Base-by-base conservation (phyloP, 2,113 vertebrate genomes). In the Nyctibius bracteatus region DNA sequence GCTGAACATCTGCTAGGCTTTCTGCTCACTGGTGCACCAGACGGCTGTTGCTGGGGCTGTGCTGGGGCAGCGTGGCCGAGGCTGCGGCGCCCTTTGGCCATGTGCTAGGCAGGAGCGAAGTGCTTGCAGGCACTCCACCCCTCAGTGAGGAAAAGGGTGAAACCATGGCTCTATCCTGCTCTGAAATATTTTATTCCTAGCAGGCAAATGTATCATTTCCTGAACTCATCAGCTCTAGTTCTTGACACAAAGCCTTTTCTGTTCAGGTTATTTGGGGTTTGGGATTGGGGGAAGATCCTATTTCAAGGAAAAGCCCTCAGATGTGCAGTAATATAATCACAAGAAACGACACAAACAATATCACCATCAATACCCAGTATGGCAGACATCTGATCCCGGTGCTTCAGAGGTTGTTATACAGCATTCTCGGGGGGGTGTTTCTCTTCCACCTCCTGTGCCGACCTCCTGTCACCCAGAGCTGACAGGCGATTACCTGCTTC, bases 51-150 rank as follows among this genome's bases (percentile, higher is more conserved):
- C 43, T 33, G 49, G 28, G 37, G 19, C 46, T 47, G 46, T 37
- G 49, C 71, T 14, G 39, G 80, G 74, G 33, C 55, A 43, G 71
- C 1, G 1, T 5, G 35, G 33, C 54, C 1, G 2, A 44, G 58
- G 71, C 67, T 46, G 62, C 7, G 1, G 55, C 44, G 21, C 41
- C 44, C 54, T 25, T 12, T n/a, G 33, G 49, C 65, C 2, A 0
- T 7, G 33, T 6, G 39, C 30, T 68, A 8, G 51, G 55, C 55
- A 54, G 57, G 16, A 52, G 28, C 1, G 16, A 28, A 54, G 52
- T 0, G 0, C 1, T 72, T 51, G 28, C 28, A 66, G 75, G 52
- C 14, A 6, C 13, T 44, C 11, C 8, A 6, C 2, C 1, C 27
- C 22, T 43, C 18, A 5, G 19, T 31, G 21, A 71, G 44, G 49